Conservation (phyloP, 2,797 vertebrate species). For the Tauraco hartlaubi region DNA sequence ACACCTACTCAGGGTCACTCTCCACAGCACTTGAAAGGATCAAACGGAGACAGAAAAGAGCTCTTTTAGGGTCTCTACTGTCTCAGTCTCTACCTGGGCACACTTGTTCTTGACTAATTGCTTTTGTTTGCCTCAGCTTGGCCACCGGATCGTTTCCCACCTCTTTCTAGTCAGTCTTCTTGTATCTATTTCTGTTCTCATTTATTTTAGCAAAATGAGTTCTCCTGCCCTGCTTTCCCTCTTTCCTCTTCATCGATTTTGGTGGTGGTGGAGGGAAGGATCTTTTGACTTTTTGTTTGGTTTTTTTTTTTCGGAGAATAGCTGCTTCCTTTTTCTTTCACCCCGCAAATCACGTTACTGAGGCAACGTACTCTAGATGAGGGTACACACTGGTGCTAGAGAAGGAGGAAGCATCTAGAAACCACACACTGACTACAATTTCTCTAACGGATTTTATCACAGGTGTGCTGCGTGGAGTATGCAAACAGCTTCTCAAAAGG, state of each 20-base stretch:
- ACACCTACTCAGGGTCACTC: not conserved
- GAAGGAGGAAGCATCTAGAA: not conserved
- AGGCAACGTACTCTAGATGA: not conserved
- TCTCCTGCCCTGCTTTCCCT: not conserved
- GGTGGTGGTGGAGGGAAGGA: not conserved
- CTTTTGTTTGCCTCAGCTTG: not conserved
- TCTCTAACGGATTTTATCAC: not conserved
- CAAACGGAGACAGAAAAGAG: not conserved
- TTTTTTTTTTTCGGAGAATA: not conserved
- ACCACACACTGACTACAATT: rapidly evolving
- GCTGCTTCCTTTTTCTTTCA: not conserved
- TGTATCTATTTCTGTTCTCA: not conserved
- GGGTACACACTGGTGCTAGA: not conserved
- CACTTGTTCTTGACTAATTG: not conserved
- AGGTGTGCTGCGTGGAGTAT: not conserved
- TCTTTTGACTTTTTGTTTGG: not conserved
- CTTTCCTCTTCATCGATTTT: not conserved
- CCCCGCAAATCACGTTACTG: not conserved
- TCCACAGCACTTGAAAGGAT: rapidly evolving
- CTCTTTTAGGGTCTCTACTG: not conserved
- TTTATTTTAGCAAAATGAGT: not conserved
- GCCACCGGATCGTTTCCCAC: not conserved
- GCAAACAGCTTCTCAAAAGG: not conserved
- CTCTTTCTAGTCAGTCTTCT: not conserved
- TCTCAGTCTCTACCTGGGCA: not conserved